Base-by-base conservation (phyloP, 2,113 vertebrate species). In the Physeter macrocephalus region DNA sequence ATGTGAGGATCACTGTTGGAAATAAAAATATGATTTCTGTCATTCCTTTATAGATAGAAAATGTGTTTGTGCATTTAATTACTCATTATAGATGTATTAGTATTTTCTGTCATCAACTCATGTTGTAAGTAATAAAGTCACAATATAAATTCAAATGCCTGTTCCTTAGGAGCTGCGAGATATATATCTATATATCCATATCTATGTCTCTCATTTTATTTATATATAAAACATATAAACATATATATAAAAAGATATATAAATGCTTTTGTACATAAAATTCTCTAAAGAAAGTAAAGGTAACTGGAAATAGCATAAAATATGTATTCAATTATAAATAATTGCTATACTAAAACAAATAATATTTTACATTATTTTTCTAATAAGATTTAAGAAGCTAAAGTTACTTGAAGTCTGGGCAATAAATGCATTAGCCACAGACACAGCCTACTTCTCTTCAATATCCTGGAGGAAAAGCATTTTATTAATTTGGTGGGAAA, bases 241-340 rank as follows among this genome's bases (percentile, higher is more conserved):
- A 75, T 29, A 75, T 29, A 46, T 27, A 66, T 13, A 71, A 5
- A 72, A 0, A 43, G 0, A 31, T 1, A 75, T 21, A 49, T 34
- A 17, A 21, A 96, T 54, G 12, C 86, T 94, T 2, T 8, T 85
- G 81, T 84, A 91, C 64, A 92, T 18, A 59, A 75, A 94, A 93
- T 46, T 93, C 7, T 83, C 54, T 83, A 39, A 81, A 88, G 8
- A 96, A 84, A 92, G 18, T 61, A 12, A 89, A 86, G 88, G 8
- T 5, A 97, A 96, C n/a, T 67, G 62, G 31, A 83, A 95, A 52
- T 92, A 25, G 18, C 39, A 52, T 96, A 49, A 27, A 92, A 89
- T 81, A 54, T 57, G 34, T 57, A 15, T 69, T 86, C 5, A 88
- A 80, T 78, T 74, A 97, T 71, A 94, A 96, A 96, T 36, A 98